Base-by-base conservation (phyloP, 2,113 vertebrate genomes). In the Callionymus lyra region DNA sequence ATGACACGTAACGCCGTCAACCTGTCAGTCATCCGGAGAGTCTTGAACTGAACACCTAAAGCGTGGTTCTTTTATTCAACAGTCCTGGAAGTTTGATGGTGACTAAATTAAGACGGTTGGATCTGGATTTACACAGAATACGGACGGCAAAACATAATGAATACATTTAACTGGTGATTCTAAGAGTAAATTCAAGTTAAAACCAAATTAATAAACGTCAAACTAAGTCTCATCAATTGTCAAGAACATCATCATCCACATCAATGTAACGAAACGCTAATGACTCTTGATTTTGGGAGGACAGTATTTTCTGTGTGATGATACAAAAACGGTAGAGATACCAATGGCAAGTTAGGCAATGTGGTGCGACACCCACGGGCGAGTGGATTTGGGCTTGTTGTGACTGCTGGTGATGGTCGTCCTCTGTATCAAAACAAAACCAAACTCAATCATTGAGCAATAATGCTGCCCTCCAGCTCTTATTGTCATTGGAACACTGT, bases 1-100 rank as follows among this genome's bases (percentile, higher is more conserved):
- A 6, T 9, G 15, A 40, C 50, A 38, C 37, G 6, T 16, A 18
- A 40, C 4, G 12, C 51, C 48, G 55, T 37, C 59, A 72, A 69
- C 66, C 74, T 65, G 68, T 54, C 70, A 75, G 57, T 78, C 70
- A 74, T 50, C 47, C 6, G 12, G 51, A 63, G 74, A 14, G 15
- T 39, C 16, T 38, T 5, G 8, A 27, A 27, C 21, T 27, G 21
- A 5, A n/a, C n/a, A n/a, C 21, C 21, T 27, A 5, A 27, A 5
- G 4, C 21, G 8, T 27, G 8, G 4, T 8, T 27, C 21, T 8
- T 27, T 27, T 27, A 27, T 27, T 27, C 8, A 5, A 27, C 21
- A 5, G 21, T 8, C 4, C 21, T 27, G 21, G 21, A 27, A 5
- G 8, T 27, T 27, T 5, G 4, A 27, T 4, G 21, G 21, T 8